Evolutionary conservation across 2,797 vertebrate species (phyloP).

Genomic region (Cynopterus sphinx): DNA sequence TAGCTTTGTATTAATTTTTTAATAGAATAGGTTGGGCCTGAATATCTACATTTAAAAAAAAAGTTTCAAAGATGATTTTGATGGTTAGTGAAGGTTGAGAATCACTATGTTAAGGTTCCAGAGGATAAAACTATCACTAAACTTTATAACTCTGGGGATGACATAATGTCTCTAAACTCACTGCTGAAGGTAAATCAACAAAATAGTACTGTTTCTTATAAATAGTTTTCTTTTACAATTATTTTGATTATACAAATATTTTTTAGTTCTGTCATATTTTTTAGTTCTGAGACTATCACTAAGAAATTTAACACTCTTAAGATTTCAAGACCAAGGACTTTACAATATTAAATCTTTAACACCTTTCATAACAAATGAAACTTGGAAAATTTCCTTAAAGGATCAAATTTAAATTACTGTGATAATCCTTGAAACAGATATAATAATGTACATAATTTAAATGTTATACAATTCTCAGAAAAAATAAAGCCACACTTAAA

Average conservation of each 20-base stretch:
- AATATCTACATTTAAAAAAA: not conserved
- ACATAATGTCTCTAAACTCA: not conserved
- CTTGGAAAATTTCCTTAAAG: slow-evolving; percentile 29
- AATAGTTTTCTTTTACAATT: not conserved
- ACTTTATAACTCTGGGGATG: not conserved
- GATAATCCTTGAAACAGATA: slow-evolving; percentile 32
- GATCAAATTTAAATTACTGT: slow-evolving; percentile 25
- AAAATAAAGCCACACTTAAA: not conserved
- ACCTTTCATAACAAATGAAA: slow-evolving; percentile 35
- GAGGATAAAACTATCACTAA: not conserved
- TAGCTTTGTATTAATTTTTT: not conserved
- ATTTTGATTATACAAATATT: slow-evolving; percentile 18
- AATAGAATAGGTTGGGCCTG: not conserved
- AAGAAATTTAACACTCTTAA: not conserved
- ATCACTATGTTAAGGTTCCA: not conserved
- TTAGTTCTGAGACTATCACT: slow-evolving; percentile 10
- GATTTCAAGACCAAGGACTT: not conserved
- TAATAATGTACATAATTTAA: slow-evolving; percentile 2
- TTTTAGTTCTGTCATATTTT: not conserved
- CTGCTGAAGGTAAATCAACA: not conserved
- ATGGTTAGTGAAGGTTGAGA: not conserved
- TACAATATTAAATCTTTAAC: not conserved
- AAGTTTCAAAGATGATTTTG: slow-evolving; percentile 2
- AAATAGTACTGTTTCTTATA: slow-evolving; percentile 14
- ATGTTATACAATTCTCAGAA: not conserved